Conservation (phyloP, 2,797 vertebrate genomes). For the Myripristis jacobus region DNA sequence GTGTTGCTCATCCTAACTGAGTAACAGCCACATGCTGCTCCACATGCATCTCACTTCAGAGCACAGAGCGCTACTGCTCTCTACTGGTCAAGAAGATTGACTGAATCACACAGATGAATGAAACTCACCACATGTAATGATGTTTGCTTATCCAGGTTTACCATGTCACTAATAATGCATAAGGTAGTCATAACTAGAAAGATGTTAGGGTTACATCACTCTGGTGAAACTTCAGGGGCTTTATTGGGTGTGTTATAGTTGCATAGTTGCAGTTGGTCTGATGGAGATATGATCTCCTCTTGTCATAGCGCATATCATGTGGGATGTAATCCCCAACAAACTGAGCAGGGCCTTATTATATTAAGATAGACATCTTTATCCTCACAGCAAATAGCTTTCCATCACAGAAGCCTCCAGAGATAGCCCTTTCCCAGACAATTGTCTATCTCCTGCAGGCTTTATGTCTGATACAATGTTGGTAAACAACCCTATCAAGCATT, state of each 20-base stretch:
- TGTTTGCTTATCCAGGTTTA: constrained; percentile 18
- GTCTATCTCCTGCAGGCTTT: constrained; percentile 47
- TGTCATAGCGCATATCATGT: constrained; percentile 38
- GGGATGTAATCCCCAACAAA: constrained; percentile 64
- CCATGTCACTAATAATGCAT: constrained; percentile 19
- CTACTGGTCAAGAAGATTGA: constrained; percentile 62
- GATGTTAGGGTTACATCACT: constrained; percentile 3
- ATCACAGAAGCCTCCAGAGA: constrained; percentile 44
- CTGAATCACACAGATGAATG: constrained; percentile 8
- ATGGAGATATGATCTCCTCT: constrained; percentile 47
- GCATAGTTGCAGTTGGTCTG: constrained; percentile 8
- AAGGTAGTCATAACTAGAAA: constrained; percentile 1
- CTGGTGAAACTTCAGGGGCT: constrained; percentile 18
- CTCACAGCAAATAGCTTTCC: constrained; percentile 67
- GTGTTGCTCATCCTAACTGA: constrained; percentile 65
- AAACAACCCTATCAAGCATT: constrained; percentile 42
- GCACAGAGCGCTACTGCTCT: constrained; percentile 80
- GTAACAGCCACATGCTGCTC: constrained; percentile 45
- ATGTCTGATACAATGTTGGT: constrained; percentile 34
- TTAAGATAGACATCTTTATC: constrained; percentile 71
- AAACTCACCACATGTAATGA: not conserved
- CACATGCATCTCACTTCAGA: not conserved
- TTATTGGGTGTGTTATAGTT: too few species aligned
- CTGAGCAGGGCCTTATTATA: constrained; percentile 59
- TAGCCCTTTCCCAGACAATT: constrained; percentile 41